Percentiles rank a stretch among this genome's conserved stretches.
Evolutionary conservation across 1,140 invertebrate genomes (phyloP).

Genomic region (Drosophila repletoides): DNA sequence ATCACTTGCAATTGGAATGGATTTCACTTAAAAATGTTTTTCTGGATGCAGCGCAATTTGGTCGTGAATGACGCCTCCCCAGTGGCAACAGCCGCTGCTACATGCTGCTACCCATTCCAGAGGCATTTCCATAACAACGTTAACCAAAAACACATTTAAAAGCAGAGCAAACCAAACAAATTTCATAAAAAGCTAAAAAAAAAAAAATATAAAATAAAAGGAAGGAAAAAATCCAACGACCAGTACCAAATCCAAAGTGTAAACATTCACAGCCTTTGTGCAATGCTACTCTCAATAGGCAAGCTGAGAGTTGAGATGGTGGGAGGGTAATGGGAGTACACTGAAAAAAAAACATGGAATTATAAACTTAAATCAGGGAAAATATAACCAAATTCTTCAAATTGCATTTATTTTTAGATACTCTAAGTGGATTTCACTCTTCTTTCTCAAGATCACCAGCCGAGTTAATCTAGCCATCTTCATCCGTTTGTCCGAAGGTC

Average conservation of each 20-base stretch:
- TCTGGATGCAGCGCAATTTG: constrained; percentile 7
- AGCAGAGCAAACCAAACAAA: constrained; percentile 46
- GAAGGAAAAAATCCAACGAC: constrained; percentile 46
- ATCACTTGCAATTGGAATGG: constrained; percentile 23
- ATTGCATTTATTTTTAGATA: too few species aligned
- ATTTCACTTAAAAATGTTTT: constrained; percentile 27
- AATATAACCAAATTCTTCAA: too few species aligned
- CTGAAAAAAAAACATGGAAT: neutral
- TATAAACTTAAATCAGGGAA: too few species aligned
- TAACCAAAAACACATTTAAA: constrained; percentile 71
- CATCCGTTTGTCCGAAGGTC: too few species aligned
- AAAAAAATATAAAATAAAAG: too few species aligned
- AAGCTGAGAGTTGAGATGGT: neutral
- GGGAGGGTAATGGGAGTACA: neutral
- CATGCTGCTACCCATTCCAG: constrained; percentile 9
- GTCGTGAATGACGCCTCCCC: neutral
- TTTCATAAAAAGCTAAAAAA: constrained; percentile 34
- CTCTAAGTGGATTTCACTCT: too few species aligned
- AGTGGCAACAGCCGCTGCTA: constrained; percentile 65
- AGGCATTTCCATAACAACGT: constrained; percentile 72
- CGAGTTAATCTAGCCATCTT: too few species aligned
- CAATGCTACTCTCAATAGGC: constrained; percentile 32
- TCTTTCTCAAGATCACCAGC: too few species aligned
- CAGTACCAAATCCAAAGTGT: constrained; percentile 76
- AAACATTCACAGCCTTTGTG: constrained; percentile 75